Evolutionary conservation across 2,888 invertebrate species (phyloP), one percentile per base, ranked within the genome.

Genomic region (Hydrotaea diabolus): DNA sequence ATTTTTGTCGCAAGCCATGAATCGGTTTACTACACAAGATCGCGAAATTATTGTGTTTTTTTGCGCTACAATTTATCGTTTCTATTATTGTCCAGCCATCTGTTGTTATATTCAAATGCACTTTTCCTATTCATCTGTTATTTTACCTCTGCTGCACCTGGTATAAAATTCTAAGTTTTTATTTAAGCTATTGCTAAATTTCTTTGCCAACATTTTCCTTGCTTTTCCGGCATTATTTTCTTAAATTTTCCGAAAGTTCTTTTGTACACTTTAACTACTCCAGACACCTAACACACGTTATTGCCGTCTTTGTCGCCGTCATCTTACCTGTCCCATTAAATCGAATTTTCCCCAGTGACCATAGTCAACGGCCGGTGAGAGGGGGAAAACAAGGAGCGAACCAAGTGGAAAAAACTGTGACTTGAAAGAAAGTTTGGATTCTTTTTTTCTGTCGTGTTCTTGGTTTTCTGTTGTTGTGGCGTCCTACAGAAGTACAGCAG

Each of bases 241-340:
- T 13, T 49, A 49, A 49, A n/a, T 49, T n/a, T 49, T 49, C 39
- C 3, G 9, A 39, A 39, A 4, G 49, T 36, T 36, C 4, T 3
- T 15, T 31, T 36, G 4, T 8, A 8, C 2, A 9, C 66, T 43
- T 66, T 39, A 39, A 43, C 43, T 39, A 43, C 39, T 17, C 21
- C 19, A 59, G 59, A 59, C 59, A 59, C 26, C 59, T 26, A 59
- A 59, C 66, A 43, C 66, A 66, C 39, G 11, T 31, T 43, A 13
- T 36, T 62, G 5, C 15, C 43, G 64, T 31, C 53, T 66, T 80
- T 59, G 8, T 78, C 36, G 64, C 66, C 66, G 64, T 39, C 73
- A 73, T 81, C 76, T 72, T 84, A 84, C 81, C 84, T 84, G 81
- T 84, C 84, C 75, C 75, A 84, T 84, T 81, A 84, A 84, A 81